phyloP scores from a whole-genome alignment of 2,888 invertebrate genomes.

The Omphaloscelis lunosa region DNA sequence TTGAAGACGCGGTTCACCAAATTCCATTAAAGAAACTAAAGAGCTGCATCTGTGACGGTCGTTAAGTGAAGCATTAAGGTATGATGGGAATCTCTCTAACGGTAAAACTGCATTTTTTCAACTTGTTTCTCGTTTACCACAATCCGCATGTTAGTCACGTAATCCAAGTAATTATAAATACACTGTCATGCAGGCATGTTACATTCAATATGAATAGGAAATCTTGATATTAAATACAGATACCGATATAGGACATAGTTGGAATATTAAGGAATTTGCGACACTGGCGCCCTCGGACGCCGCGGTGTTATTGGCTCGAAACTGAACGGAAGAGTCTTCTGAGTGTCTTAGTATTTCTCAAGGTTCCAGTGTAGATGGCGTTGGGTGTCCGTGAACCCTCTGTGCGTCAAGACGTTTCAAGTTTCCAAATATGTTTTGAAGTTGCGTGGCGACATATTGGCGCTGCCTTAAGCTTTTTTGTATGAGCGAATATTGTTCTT shows the following conservation, averaged over 20 bases:
- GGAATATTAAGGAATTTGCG: constrained; percentile 56
- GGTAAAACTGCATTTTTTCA: constrained; percentile 75
- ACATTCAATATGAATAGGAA: constrained; percentile 60
- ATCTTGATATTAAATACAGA: constrained; percentile 60
- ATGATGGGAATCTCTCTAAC: constrained; percentile 74
- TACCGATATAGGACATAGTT: constrained; percentile 53
- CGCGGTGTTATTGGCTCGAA: constrained; percentile 43
- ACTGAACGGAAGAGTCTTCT: constrained; percentile 32
- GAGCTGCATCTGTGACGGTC: constrained; percentile 69
- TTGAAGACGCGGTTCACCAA: constrained; percentile 62
- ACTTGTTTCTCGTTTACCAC: constrained; percentile 64
- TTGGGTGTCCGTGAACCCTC: constrained; percentile 42
- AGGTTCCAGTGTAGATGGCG: constrained; percentile 71
- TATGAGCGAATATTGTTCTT: neutral
- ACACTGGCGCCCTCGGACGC: constrained; percentile 71
- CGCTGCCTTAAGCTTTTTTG: neutral
- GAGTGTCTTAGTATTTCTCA: constrained; percentile 50
- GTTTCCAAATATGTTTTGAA: constrained; percentile 10
- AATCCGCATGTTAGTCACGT: constrained; percentile 66
- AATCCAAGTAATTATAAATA: constrained; percentile 66
- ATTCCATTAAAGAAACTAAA: constrained; percentile 69
- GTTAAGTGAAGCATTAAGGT: constrained; percentile 71
- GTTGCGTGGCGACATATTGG: neutral
- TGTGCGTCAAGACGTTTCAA: constrained; percentile 2
- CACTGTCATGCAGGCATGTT: constrained; percentile 66